Evolutionary conservation across 2,888 invertebrate species (phyloP), one percentile per base, ranked within the genome.

Genomic region (Drosophila meridiana): DNA sequence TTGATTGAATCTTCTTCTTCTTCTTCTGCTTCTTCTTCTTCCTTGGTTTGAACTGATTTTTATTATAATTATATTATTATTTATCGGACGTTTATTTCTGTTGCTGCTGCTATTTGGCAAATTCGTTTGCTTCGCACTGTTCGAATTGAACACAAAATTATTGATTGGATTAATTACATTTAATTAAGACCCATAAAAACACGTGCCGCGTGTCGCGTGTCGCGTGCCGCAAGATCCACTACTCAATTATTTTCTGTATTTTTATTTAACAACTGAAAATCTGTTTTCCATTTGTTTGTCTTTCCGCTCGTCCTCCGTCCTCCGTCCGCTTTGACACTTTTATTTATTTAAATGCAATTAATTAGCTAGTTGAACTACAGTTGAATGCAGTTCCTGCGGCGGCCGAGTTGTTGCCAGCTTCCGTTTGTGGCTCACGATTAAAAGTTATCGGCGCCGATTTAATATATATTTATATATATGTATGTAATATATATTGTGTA

Each of bases 61-160:
- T 52, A 42, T 47, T 56, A 38, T 53, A 53, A 63, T 20, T 67
- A 53, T 48, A 32, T 57, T 50, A 45, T 45, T 58, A 47, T 59
- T 67, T 72, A 56, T 20, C 40, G 56, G 56, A 56, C 56, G 56
- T 56, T 56, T 36, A 3, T 61, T 65, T 32, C 53, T 56, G 42
- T 62, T 72, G 38, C 28, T 40, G 11, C 11, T 59, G 13, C 45
- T 67, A 40, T 63, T 78, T 82, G 80, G 82, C 82, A 79, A 76
- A 76, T 69, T 60, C 53, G 38, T 55, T 38, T 75, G 62, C 48
- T 70, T 60, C 9, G 34, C 76, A 73, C 80, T 80, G 63, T 47
- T 40, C 59, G 42, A 70, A 75, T 61, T 45, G 70, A 75, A 50
- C 52, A 73, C 28, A 66, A 61, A 78, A 1, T 45, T 50, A 36